Base-by-base conservation (phyloP, 2,888 invertebrate species). In the Hydropsyche betteni region DNA sequence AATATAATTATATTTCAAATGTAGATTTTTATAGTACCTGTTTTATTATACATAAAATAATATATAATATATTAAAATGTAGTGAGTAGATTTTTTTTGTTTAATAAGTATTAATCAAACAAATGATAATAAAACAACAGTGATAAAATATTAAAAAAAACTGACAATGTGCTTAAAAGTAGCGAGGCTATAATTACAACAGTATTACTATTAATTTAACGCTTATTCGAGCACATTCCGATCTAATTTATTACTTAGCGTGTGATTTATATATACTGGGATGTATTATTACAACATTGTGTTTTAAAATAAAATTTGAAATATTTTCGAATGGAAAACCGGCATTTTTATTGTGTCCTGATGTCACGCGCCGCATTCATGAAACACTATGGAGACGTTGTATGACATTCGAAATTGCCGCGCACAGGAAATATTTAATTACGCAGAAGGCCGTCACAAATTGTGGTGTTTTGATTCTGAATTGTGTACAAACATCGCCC, bases 1-100 rank as follows among this genome's bases (percentile, higher is more conserved):
- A 44, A 44, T 44, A 44, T 44, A 44, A 44, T 8, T 10, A 44
- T 44, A 44, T 64, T 36, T 64, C 64, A 64, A 64, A 64, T 64
- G 36, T 64, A 36, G 64, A 64, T 64, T 64, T 44, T 64, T 64
- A 64, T 64, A 64, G 64, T 64, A 64, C 64, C 34, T 64, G 64
- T 64, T 64, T 64, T 64, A n/a, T n/a, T n/a, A n/a, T n/a, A 64
- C n/a, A 6, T 64, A 33, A 44, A 44, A 14, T 55, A 55, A 33
- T 64, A 64, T 64, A 64, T 64, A 36, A 33, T 61, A 61, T 33
- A 33, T 8, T 24, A 61, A 33, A 7, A 64, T 4, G 6, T 64
- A 64, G n/a, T 36, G 12, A n/a, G 36, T 34, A 36, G 64, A 8
- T 64, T 33, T 64, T 12, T 36, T 36, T 36, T 34, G 34, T 64